These are phyloP conservation scores for Cerastis rubricosa DNA, from an alignment of 2,888 invertebrate genomes.

Conservation along the genomic window DNA sequence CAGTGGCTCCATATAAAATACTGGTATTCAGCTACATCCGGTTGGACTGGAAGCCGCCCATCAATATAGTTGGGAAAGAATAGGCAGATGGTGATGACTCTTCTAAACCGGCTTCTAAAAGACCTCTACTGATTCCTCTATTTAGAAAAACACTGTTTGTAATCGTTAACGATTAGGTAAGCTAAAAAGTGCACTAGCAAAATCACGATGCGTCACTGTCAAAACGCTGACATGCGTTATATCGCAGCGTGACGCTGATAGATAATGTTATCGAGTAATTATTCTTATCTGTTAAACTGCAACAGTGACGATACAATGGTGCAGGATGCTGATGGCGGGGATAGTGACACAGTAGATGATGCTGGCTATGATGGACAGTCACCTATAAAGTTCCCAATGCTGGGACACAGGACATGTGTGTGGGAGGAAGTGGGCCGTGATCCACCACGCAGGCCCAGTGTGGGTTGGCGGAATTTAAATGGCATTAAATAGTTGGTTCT, in stretches of 20 bases:
- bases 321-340: slow-evolving; percentile 3
- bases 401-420: neutral
- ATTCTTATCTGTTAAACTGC: slow-evolving; percentile 63
- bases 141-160: neutral
- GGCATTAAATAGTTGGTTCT: too few species aligned
- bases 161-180: neutral
- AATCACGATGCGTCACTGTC: slow-evolving; percentile 14
- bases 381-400: neutral
- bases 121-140: neutral
- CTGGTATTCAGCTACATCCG: too few species aligned
- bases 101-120: too few species aligned
- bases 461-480: neutral
- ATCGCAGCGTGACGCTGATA: slow-evolving; percentile 7
- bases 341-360: neutral
- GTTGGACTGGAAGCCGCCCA: too few species aligned
- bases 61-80: too few species aligned
- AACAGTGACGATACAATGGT: slow-evolving; percentile 22
- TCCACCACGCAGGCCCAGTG: neutral
- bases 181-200: neutral
- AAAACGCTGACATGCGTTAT: slow-evolving; percentile 16
- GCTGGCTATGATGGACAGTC: neutral
- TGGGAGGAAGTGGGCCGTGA: neutral
- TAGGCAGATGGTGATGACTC: too few species aligned
- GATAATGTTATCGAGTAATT: slow-evolving; percentile 51
- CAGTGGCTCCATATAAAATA: too few species aligned